These are phyloP conservation scores for Colletes latitarsis DNA, from an alignment of 1,140 invertebrate species.

Conservation along the genomic window DNA sequence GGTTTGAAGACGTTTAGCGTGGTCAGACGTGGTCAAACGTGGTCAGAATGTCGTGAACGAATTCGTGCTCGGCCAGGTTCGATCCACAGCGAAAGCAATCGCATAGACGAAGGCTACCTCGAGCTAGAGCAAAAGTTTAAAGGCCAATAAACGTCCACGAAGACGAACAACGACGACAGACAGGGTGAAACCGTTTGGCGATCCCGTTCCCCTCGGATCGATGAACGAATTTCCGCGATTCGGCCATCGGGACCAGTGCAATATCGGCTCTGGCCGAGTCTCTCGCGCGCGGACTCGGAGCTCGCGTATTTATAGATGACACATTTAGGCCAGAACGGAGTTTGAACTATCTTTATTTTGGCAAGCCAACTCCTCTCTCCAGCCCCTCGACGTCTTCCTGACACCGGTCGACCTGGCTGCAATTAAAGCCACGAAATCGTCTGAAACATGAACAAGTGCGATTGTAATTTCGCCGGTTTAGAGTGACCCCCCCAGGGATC, in stretches of 20 bases:
- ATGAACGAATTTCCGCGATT: conserved; percentile 24
- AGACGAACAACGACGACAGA: neutral
- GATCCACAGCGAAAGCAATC: neutral
- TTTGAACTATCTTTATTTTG: conserved; percentile 74
- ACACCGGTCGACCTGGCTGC: neutral
- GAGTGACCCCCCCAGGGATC: neutral
- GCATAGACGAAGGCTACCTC: neutral
- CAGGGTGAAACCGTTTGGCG: neutral
- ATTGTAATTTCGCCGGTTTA: conserved; percentile 29
- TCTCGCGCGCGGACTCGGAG: conserved; percentile 40
- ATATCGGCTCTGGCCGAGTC: conserved; percentile 35
- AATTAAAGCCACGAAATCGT: conserved; percentile 41
- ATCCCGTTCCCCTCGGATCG: conserved; percentile 11
- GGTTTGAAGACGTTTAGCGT: too few relatives aligned
- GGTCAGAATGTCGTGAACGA: too few relatives aligned
- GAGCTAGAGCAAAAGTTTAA: neutral
- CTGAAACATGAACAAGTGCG: neutral
- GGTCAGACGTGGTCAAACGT: too few relatives aligned
- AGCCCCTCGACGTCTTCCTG: conserved; percentile 21
- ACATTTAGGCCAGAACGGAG: conserved; percentile 75
- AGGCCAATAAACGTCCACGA: neutral
- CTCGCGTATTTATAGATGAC: conserved; percentile 78
- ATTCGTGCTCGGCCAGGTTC: neutral
- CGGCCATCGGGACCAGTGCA: conserved; percentile 19
- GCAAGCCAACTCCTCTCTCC: conserved; percentile 51